phyloP scores from a whole-genome alignment of 2,888 invertebrate species.

The Agrochola macilenta region DNA sequence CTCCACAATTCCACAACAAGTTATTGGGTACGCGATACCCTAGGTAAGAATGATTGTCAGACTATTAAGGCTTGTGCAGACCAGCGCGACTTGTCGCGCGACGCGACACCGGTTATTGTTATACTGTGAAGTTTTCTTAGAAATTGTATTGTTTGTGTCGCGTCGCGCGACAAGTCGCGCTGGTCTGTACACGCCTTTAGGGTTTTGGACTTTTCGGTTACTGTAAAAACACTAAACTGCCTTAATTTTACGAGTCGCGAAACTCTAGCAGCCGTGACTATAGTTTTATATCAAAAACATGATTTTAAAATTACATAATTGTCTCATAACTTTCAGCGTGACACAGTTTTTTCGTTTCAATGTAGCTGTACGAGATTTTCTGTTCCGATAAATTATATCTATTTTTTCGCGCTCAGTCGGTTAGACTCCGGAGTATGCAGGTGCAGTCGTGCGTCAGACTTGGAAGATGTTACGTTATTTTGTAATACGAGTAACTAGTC shows the following conservation, averaged over 20 bases:
- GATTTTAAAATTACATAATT: slow-evolving; percentile 58
- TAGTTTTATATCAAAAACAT: slow-evolving; percentile 44
- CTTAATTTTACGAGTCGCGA: neutral
- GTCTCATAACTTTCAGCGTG: slow-evolving; percentile 59
- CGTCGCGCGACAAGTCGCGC: too few species aligned
- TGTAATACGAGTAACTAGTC: slow-evolving; percentile 28
- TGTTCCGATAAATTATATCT: slow-evolving; percentile 50
- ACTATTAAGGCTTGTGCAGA: too few species aligned
- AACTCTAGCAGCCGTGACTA: slow-evolving; percentile 10
- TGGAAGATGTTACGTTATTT: slow-evolving; percentile 46
- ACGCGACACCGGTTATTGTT: too few species aligned
- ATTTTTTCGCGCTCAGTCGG: slow-evolving; percentile 29
- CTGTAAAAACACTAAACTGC: neutral
- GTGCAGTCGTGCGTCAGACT: slow-evolving; percentile 53
- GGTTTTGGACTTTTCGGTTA: neutral
- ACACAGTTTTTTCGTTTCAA: slow-evolving; percentile 52
- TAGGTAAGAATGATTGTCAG: too few species aligned
- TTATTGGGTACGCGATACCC: too few species aligned
- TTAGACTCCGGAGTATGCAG: slow-evolving; percentile 3
- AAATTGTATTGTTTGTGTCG: too few species aligned
- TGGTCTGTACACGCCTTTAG: too few species aligned
- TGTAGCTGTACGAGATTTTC: slow-evolving; percentile 52
- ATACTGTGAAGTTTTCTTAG: too few species aligned
- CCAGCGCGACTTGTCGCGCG: too few species aligned
- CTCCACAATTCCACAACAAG: too few species aligned